phyloP scores from a whole-genome alignment of 2,888 invertebrate species.

The Ennomos quercinarius region DNA sequence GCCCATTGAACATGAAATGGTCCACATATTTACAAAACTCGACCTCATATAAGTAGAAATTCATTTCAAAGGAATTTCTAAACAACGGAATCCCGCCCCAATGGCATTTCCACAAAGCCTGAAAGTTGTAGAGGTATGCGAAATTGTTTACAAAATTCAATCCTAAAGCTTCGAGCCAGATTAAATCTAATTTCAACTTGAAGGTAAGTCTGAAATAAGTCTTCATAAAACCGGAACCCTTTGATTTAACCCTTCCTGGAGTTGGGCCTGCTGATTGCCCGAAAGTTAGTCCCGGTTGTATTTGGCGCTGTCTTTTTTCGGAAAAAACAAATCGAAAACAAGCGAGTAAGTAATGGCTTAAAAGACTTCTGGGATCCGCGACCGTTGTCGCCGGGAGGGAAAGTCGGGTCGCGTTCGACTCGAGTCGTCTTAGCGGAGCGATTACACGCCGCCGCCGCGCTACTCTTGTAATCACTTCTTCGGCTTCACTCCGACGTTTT shows the following conservation, averaged over 20 bases:
- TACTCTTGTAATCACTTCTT: slow-evolving; percentile 54
- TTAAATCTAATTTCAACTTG: slow-evolving; percentile 86
- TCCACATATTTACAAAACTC: slow-evolving; percentile 70
- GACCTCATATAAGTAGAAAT: slow-evolving; percentile 76
- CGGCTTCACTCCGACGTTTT: slow-evolving; percentile 39
- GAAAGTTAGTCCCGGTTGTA: slow-evolving; percentile 78
- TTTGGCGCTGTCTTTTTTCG: slow-evolving; percentile 74
- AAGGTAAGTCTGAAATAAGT: slow-evolving; percentile 85
- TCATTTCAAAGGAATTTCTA: slow-evolving; percentile 82
- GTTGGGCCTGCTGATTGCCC: slow-evolving; percentile 82
- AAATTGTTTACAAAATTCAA: slow-evolving; percentile 86
- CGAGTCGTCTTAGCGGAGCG: slow-evolving; percentile 52
- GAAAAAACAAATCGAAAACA: slow-evolving; percentile 82
- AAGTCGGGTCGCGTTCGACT: slow-evolving; percentile 45
- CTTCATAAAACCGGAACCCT: slow-evolving; percentile 85
- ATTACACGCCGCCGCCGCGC: slow-evolving; percentile 48
- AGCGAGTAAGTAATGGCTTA: slow-evolving; percentile 80
- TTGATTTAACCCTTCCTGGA: slow-evolving; percentile 83
- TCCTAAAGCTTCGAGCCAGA: slow-evolving; percentile 84
- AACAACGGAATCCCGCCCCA: slow-evolving; percentile 80
- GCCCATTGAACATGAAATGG: slow-evolving; percentile 68
- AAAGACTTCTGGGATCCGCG: slow-evolving; percentile 71
- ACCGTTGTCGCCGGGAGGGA: slow-evolving; percentile 50
- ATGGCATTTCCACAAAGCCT: slow-evolving; percentile 84
- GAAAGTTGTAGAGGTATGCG: slow-evolving; percentile 83